These are phyloP conservation scores for Mesochorus sp. DNA, from an alignment of 2,888 invertebrate species.

Conservation along the genomic window DNA sequence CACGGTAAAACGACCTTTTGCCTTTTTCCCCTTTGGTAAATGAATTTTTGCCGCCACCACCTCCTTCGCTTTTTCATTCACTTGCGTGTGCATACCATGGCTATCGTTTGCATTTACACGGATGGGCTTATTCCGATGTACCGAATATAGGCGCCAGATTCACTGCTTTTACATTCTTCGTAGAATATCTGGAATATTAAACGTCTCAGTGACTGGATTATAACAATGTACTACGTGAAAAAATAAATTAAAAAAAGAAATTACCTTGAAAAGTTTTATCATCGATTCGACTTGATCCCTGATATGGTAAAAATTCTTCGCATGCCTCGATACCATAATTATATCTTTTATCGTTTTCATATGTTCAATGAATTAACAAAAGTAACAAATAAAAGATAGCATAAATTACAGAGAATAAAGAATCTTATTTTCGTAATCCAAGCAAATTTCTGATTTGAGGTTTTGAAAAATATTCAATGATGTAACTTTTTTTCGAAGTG, in stretches of 20 bases:
- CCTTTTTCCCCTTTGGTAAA: conserved; percentile 64
- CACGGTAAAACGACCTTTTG: conserved; percentile 29
- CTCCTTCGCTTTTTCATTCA: not conserved
- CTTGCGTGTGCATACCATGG: not conserved
- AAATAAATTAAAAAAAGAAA: not conserved
- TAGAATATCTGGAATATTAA: not conserved
- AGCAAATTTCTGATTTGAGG: no score
- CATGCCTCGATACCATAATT: not conserved
- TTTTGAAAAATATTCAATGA: no score
- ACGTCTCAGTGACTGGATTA: not conserved
- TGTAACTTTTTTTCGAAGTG: no score
- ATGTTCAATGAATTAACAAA: no score
- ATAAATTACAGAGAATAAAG: no score
- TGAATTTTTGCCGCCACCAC: conserved; percentile 67
- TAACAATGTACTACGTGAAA: not conserved
- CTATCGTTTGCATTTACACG: not conserved
- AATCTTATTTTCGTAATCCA: no score
- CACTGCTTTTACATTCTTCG: not conserved
- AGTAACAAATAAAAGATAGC: no score
- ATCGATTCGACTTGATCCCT: not conserved
- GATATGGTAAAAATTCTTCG: not conserved
- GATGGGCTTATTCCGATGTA: no score
- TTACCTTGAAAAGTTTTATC: not conserved
- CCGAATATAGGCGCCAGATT: no score
- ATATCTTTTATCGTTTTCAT: no score